Percentiles rank a stretch among this genome's conserved stretches.
These are phyloP conservation scores for Siniperca knerii DNA, from an alignment of 2,113 vertebrate species.

Conservation along the genomic window DNA sequence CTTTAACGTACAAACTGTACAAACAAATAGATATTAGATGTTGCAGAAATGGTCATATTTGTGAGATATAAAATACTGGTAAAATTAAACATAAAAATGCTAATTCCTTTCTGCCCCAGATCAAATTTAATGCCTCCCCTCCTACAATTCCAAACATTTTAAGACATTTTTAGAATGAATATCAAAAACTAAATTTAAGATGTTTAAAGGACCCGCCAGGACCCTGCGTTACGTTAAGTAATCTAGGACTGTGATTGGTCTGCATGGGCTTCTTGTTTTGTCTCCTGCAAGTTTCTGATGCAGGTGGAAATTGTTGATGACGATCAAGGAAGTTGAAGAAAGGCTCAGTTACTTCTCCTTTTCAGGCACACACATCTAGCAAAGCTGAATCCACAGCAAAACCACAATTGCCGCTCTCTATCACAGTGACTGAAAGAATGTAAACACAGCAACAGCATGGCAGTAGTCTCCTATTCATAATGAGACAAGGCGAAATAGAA, in stretches of 20 bases:
- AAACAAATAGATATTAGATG: too few species aligned
- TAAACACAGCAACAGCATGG: neutral
- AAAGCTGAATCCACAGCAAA: neutral
- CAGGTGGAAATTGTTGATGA: neutral
- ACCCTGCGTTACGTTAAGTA: too few species aligned
- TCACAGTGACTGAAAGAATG: neutral
- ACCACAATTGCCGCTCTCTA: neutral
- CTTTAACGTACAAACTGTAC: too few species aligned
- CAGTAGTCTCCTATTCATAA: neutral
- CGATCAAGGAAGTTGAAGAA: neutral
- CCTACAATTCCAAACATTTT: too few species aligned
- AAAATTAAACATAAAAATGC: too few species aligned
- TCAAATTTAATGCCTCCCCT: too few species aligned
- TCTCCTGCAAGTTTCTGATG: neutral
- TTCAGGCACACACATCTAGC: neutral
- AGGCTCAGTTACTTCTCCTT: neutral
- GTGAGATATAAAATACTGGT: too few species aligned
- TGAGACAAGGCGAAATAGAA: neutral
- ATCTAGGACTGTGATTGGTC: neutral
- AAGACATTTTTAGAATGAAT: too few species aligned
- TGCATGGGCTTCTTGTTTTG: neutral
- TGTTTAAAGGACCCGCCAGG: too few species aligned
- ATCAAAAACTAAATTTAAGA: too few species aligned
- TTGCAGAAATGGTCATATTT: too few species aligned
- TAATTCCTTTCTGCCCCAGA: too few species aligned